Percentiles rank a stretch among this genome's conserved stretches.
Evolutionary conservation across 2,797 vertebrate genomes (phyloP).

Genomic region (Phoebastria nigripes): DNA sequence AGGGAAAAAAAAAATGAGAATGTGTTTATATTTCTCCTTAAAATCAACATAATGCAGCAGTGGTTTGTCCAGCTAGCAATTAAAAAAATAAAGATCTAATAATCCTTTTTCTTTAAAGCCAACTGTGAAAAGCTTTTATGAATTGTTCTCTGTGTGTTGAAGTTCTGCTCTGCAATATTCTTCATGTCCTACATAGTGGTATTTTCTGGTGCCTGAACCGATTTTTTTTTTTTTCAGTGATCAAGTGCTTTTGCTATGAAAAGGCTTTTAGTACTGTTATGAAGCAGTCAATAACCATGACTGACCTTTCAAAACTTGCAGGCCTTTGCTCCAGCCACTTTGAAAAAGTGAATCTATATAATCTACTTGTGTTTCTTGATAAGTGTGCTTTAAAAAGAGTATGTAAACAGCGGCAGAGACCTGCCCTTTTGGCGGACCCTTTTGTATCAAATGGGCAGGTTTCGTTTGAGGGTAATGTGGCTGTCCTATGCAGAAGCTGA

Average conservation of each 20-base stretch:
- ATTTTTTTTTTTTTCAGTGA: constrained; percentile 49
- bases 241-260: constrained; percentile 54
- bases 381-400: background rate
- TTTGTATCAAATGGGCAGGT: background rate
- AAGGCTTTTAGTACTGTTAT: constrained; percentile 50
- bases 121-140: background rate
- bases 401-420: background rate
- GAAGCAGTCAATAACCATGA: constrained; percentile 48
- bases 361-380: background rate
- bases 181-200: background rate
- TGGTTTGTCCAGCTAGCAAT: background rate
- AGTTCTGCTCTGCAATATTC: background rate
- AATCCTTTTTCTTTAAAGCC: background rate
- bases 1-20: background rate
- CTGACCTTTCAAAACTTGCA: constrained; percentile 44
- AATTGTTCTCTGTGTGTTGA: background rate
- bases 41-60: background rate
- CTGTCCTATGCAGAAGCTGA: background rate
- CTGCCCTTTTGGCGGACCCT: background rate
- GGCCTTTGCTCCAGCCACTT: background rate
- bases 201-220: constrained; percentile 24
- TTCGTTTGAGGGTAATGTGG: accelerated
- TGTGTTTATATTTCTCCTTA: background rate
- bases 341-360: constrained; percentile 3
- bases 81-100: background rate